A percentile compares a stretch with the other conserved stretches of the same genome.
Conservation (phyloP, 1,140 invertebrate species). For the Eriosoma lanigerum region DNA sequence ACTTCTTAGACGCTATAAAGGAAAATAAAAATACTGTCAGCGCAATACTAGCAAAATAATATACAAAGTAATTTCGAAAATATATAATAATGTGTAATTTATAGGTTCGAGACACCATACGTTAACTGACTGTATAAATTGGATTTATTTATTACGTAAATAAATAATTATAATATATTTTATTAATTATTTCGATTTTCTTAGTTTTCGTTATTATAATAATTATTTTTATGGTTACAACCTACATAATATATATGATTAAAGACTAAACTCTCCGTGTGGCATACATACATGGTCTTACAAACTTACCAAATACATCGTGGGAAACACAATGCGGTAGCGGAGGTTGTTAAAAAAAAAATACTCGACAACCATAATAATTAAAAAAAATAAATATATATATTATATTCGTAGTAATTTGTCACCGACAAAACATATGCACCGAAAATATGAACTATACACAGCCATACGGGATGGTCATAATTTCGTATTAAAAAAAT, state of each 20-base stretch:
- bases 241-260: not conserved
- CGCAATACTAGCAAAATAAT: not conserved
- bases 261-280: not conserved
- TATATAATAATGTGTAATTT: no score
- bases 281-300: not conserved
- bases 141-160: no score
- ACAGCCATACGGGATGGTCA: not conserved
- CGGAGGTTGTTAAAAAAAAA: not conserved
- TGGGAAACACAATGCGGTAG: not conserved
- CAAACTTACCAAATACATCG: not conserved
- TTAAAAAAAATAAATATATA: not conserved
- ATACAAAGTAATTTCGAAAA: no score
- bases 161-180: no score
- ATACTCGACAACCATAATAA: not conserved
- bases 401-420: not conserved
- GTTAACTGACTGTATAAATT: no score
- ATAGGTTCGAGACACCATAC: no score
- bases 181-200: conserved; percentile 24
- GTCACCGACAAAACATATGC: no score
- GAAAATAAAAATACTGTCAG: not conserved
- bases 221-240: not conserved
- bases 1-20: not conserved
- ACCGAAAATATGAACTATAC: not conserved
- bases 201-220: no score
- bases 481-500: no score